phyloP scores from a whole-genome alignment of 35 echinoderm and acorn worm species.

The Stichopus chloronotus region DNA sequence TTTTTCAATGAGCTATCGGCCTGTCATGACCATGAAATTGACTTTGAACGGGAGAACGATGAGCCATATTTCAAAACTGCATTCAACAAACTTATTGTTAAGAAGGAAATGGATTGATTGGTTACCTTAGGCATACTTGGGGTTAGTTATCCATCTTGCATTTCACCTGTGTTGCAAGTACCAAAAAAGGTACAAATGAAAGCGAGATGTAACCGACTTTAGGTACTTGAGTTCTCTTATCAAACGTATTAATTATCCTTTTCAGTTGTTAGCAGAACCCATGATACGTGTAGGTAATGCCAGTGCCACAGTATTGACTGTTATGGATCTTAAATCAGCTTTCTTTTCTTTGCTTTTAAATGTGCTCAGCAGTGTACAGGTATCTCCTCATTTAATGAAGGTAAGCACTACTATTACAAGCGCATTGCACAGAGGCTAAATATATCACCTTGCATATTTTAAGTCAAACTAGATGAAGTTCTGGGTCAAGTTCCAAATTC shows the following conservation, averaged over 20 bases:
- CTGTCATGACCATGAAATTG: not conserved
- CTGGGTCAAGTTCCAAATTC: slow-evolving; percentile 18
- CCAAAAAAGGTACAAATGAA: slow-evolving; percentile 49
- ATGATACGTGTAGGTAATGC: not conserved
- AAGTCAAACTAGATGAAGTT: slow-evolving; percentile 37
- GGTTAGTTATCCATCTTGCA: slow-evolving; percentile 4
- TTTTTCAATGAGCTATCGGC: not conserved
- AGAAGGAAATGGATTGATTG: not conserved
- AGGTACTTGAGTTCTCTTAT: slow-evolving; percentile 8
- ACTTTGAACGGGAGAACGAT: slow-evolving; percentile 12
- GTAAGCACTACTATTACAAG: slow-evolving; percentile 38
- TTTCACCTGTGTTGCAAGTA: slow-evolving; percentile 11
- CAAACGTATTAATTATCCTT: slow-evolving; percentile 17
- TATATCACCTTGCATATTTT: not conserved
- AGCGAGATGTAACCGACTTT: slow-evolving; percentile 31
- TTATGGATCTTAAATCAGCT: slow-evolving; percentile 14
- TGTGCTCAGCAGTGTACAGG: not conserved
- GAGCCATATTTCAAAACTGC: not conserved
- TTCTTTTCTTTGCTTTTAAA: slow-evolving; percentile 34
- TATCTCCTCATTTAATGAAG: not conserved
- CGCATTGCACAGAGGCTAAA: not conserved
- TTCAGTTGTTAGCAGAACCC: not conserved
- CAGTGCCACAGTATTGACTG: not conserved
- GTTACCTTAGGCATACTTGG: slow-evolving; percentile 15
- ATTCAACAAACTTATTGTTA: not conserved